phyloP scores from a whole-genome alignment of 2,797 vertebrate species.

The Propithecus deckenii region DNA sequence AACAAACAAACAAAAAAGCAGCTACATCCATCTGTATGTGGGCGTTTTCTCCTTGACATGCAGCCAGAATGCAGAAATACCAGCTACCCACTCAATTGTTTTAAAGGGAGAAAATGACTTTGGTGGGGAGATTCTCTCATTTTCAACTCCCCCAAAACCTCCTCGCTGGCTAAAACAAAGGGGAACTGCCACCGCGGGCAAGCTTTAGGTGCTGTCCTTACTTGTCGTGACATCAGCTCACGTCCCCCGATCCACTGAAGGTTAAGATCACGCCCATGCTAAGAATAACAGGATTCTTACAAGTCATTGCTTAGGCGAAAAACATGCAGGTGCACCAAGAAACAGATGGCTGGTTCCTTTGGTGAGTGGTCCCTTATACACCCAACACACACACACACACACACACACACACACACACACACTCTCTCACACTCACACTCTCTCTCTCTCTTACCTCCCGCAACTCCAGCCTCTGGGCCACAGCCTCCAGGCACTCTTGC shows the following conservation, averaged over 20 bases:
- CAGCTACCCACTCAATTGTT: neutral
- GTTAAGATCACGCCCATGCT: neutral
- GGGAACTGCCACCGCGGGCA: neutral
- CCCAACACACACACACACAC: neutral
- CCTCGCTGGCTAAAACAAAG: neutral
- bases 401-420: too few relatives aligned
- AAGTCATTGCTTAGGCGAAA: neutral
- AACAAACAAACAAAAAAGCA: constrained; percentile 39
- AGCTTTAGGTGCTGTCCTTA: neutral
- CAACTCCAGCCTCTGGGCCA: constrained; percentile 94
- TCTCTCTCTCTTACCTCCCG: constrained; percentile 89
- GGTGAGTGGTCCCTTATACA: fast-evolving
- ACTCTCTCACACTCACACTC: neutral
- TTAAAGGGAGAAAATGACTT: neutral
- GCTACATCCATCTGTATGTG: neutral
- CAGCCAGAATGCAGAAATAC: neutral
- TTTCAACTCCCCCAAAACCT: neutral
- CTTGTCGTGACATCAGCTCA: neutral
- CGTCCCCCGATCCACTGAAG: constrained; percentile 22
- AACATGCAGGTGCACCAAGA: neutral
- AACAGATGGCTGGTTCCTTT: constrained; percentile 10
- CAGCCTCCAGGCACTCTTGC: constrained; percentile 96
- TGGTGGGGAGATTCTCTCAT: neutral
- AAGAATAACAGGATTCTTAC: constrained; percentile 45
- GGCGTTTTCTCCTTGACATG: neutral